These are phyloP conservation scores for Pithys albifrons DNA, from an alignment of 2,113 vertebrate species.

Conservation along the genomic window DNA sequence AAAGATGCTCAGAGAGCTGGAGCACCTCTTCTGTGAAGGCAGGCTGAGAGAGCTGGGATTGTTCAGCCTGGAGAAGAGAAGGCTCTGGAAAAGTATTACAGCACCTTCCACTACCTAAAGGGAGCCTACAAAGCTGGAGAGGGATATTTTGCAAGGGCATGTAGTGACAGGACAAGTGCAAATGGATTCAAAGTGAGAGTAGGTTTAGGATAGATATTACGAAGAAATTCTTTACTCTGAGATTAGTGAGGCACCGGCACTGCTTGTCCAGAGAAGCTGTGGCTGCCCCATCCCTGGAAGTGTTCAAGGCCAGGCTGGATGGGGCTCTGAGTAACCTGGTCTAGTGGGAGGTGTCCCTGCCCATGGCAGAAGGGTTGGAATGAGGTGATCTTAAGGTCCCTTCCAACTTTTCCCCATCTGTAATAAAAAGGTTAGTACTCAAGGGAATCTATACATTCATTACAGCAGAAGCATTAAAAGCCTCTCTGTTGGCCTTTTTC, in stretches of 20 bases:
- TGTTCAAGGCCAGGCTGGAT: accelerated
- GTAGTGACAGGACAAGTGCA: not conserved
- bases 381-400: not conserved
- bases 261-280: not conserved
- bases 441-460: not conserved
- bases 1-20: not conserved
- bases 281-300: not conserved
- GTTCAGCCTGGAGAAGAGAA: not conserved
- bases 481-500: not conserved
- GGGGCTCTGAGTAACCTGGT: not conserved
- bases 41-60: not conserved
- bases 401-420: not conserved
- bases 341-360: not conserved
- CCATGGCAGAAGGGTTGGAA: not conserved
- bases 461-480: not conserved
- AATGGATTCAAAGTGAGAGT: not conserved
- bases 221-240: accelerated
- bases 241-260: too few relatives aligned
- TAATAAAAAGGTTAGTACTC: not conserved
- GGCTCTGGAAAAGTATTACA: not conserved
- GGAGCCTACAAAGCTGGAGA: not conserved
- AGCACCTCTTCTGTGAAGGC: not conserved
- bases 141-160: too few relatives aligned
- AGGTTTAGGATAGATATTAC: not conserved
- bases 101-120: not conserved